Evolutionary conservation across 2,888 invertebrate genomes (phyloP).

Genomic region (Eupithecia vulgata): DNA sequence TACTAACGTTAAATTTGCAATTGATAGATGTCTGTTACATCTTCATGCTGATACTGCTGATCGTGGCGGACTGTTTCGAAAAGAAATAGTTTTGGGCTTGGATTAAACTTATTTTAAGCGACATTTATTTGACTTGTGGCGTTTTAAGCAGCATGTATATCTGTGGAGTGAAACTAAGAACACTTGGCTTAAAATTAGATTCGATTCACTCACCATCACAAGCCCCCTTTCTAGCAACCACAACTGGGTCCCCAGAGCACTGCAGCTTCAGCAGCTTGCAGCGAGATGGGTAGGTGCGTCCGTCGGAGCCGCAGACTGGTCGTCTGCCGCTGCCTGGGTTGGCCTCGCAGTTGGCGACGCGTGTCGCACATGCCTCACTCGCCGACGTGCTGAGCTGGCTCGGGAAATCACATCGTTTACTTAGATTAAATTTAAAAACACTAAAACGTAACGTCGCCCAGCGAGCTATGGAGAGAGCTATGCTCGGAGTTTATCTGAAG

Average conservation of each 20-base stretch:
- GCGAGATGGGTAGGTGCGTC: constrained; percentile 90
- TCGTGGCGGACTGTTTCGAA: neutral
- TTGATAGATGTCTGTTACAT: neutral
- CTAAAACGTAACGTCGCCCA: no score
- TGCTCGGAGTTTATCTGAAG: no score
- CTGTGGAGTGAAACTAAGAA: neutral
- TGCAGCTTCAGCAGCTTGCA: constrained; percentile 91
- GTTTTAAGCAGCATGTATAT: neutral
- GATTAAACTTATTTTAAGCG: neutral
- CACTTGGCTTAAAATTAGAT: neutral
- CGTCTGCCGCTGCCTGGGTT: constrained; percentile 62
- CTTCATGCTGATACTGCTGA: neutral
- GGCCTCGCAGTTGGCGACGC: constrained; percentile 74
- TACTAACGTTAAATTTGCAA: neutral
- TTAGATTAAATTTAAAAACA: no score
- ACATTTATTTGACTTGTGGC: neutral
- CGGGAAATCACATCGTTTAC: neutral
- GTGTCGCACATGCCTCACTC: constrained; percentile 62
- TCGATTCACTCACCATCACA: constrained; percentile 87
- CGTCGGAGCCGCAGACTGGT: constrained; percentile 91
- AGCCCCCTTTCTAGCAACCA: constrained; percentile 88
- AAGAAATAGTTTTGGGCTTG: neutral
- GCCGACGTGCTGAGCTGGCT: constrained; percentile 51
- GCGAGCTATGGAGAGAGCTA: no score
- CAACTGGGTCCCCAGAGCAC: constrained; percentile 89